Conservation (phyloP, 2,797 vertebrate species). For the Poecile montanus region DNA sequence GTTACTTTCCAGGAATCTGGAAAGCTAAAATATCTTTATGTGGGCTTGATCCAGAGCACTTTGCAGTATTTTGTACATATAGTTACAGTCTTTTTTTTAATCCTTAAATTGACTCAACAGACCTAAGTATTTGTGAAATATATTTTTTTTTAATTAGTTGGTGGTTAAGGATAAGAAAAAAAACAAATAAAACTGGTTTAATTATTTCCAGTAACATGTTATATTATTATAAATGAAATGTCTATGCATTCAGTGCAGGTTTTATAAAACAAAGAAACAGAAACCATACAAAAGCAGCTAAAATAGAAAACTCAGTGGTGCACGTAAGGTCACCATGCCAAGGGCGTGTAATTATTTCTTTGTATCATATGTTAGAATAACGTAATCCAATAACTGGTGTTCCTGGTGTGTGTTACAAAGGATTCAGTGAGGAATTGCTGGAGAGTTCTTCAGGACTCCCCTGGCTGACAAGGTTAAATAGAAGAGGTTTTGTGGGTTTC, state of each 20-base stretch:
- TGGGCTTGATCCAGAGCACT: background rate
- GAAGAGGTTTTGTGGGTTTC: background rate
- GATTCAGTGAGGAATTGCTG: background rate
- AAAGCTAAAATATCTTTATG: background rate
- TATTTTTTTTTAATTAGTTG: background rate
- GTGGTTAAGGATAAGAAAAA: background rate
- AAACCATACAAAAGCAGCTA: background rate
- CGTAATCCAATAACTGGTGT: background rate
- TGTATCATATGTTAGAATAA: background rate
- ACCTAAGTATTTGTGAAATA: background rate
- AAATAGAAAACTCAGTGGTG: background rate
- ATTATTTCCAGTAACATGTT: background rate
- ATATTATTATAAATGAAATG: background rate
- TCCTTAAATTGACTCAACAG: background rate
- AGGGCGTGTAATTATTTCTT: background rate
- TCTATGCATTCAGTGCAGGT: background rate
- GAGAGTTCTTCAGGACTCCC: background rate
- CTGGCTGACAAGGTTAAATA: background rate
- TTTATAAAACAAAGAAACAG: background rate
- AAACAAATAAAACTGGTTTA: background rate
- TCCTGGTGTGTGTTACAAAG: background rate
- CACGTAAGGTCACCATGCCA: background rate
- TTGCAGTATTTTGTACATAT: background rate
- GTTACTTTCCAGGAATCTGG: background rate
- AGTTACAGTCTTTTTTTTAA: background rate